phyloP scores from a whole-genome alignment of 2,113 vertebrate species.

The Muntiacus muntjak region DNA sequence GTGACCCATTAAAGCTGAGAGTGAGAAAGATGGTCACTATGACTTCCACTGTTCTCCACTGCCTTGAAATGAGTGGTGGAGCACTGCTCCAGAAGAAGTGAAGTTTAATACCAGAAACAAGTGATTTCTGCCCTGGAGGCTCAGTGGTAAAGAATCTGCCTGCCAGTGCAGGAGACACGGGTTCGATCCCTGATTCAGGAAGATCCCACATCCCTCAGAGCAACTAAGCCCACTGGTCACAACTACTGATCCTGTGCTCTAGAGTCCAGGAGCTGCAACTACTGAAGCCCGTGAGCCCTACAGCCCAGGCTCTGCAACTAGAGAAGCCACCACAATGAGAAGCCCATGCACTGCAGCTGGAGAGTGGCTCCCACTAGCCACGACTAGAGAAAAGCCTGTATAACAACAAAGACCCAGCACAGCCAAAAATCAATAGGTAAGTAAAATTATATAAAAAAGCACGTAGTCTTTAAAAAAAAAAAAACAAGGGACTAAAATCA shows the following conservation, averaged over 20 bases:
- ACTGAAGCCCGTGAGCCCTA: not conserved
- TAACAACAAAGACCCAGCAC: not conserved
- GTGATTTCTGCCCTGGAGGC: not conserved
- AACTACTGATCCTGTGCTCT: not conserved
- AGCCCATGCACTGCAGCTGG: not conserved
- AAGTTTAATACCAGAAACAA: not conserved
- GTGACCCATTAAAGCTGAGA: not conserved
- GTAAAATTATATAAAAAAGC: not conserved
- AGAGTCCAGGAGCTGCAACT: not conserved
- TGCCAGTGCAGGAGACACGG: not conserved
- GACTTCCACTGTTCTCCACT: accelerated
- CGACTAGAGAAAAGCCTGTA: not conserved
- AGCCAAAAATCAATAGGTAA: not conserved
- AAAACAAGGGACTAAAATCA: not conserved
- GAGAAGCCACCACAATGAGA: not conserved
- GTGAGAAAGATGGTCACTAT: not conserved
- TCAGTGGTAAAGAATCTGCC: not conserved
- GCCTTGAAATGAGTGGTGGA: not conserved
- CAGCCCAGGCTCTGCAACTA: not conserved
- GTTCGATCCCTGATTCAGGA: not conserved
- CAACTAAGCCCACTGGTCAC: not conserved
- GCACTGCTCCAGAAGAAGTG: not conserved
- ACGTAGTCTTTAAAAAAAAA: not conserved
- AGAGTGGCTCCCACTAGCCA: not conserved
- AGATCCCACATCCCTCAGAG: not conserved